Base-by-base conservation (phyloP, 2,888 invertebrate genomes). In the Andrena haemorrhoa region DNA sequence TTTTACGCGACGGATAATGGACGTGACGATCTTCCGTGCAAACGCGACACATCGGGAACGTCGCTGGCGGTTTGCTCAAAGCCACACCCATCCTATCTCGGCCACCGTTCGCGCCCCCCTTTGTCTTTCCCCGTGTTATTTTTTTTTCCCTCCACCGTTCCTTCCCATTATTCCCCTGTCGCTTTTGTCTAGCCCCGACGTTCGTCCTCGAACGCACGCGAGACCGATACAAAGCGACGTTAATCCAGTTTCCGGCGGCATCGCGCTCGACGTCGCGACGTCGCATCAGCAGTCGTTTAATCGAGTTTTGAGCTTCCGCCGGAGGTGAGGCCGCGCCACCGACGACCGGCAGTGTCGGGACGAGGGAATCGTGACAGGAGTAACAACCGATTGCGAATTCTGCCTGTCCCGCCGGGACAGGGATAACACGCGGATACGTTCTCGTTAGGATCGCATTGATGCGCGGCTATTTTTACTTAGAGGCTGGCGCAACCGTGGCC, bases 261-360 rank as follows among this genome's bases (percentile, higher is more conserved):
- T 80, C 81, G 35, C 53, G 31, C 31, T 49, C 65, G 65, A 53
- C 41, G 35, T 12, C 56, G 26, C 49, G 66, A 41, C 33, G 23
- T 75, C 53, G 41, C 73, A 76, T 81, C 83, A 41, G 65, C 41
- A 8, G 53, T 63, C 76, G 70, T 77, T 82, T 78, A 78, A 83
- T 82, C 75, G 82, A 82, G 75, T 64, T 72, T 76, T 31, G 26
- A 58, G 68, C 49, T 26, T 10, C 51, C 58, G 53, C n/a, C 16
- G 26, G 60, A 31, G 66, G 63, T 12, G 66, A 68, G n/a, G 31
- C 47, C 56, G 41, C 64, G 35, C 51, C 69, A 35, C 12, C 35
- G 63, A 49, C 72, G 60, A 64, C 47, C 53, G 10, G 53, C 31
- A 12, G 26, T 53, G 16, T 35, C 66, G 71, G 29, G 75, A 72